These are phyloP conservation scores for Pachyrhynchus sulphureomaculatus DNA, from an alignment of 1,140 invertebrate genomes.

Conservation along the genomic window DNA sequence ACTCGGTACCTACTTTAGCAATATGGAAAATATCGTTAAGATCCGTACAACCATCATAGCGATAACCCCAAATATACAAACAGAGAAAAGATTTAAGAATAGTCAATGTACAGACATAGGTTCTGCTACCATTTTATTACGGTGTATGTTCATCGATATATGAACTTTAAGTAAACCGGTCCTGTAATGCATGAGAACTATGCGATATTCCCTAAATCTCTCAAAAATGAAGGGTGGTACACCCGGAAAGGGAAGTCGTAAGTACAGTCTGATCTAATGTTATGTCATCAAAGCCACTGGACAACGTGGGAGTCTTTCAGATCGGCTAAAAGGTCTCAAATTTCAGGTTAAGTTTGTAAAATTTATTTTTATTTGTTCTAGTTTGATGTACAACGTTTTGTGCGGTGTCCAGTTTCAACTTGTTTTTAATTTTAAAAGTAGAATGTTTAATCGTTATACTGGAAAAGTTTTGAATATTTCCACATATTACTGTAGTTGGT, in stretches of 20 bases:
- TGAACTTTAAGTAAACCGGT: neutral
- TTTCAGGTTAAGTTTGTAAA: neutral
- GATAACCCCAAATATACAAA: too few species aligned
- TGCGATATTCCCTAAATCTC: conserved; percentile 24
- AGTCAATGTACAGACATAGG: too few species aligned
- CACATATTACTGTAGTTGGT: too few species aligned
- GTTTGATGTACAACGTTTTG: neutral
- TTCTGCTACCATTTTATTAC: too few species aligned
- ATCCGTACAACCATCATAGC: too few species aligned
- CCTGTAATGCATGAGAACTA: conserved; percentile 6
- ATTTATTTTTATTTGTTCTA: neutral
- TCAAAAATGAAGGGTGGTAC: conserved; percentile 29
- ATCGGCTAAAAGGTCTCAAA: neutral
- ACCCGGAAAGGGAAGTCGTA: conserved; percentile 31
- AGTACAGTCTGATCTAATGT: conserved; percentile 28
- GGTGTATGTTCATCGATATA: too few species aligned
- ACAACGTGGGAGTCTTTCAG: conserved; percentile 15
- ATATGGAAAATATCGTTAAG: too few species aligned
- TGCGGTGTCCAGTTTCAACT: neutral
- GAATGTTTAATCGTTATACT: too few species aligned
- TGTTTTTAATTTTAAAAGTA: too few species aligned
- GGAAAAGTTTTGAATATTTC: too few species aligned
- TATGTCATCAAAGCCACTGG: conserved; percentile 14
- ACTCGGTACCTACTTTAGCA: too few species aligned
- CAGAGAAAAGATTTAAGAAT: too few species aligned